Evolutionary conservation across 2,797 vertebrate species (phyloP), one percentile per base, ranked within the genome.

Genomic region (Mareca penelope): DNA sequence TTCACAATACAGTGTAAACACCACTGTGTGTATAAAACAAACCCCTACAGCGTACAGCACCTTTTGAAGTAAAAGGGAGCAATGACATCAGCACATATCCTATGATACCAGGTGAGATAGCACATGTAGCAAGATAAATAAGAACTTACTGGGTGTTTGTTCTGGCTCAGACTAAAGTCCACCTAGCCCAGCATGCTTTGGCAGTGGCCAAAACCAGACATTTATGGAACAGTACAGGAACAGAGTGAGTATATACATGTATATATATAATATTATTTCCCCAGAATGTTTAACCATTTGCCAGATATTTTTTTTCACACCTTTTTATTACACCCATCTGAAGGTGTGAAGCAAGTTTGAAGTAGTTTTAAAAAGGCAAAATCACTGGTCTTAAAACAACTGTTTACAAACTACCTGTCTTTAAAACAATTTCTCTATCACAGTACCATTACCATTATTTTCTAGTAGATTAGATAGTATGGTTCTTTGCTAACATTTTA

Each of bases 11-110:
- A 39, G 24, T 37, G 15, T 65, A 44, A 48, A 31, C 15, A 44
- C 29, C 6, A 9, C 37, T 84, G 35, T 81, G 67, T 28, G 3
- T 77, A 9, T 35, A 50, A 33, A 9, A 6, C 73, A 63, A 71
- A 46, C 4, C 12, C 65, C 7, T 4, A 4, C 12, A 59, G 31
- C 2, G 0, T 4, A 39, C n/a, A 52, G 23, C 73, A 35, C 28
- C 33, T 68, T 48, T 39, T 40, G 19, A 33, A 63, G n/a, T 10
- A 12, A 28, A 52, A 35, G 24, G 42, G 53, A 80, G 6, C 40
- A 46, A 31, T 16, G 40, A 46, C 48, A 73, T 48, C 26, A 69
- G 56, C 60, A 50, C 9, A 7, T 39, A 6, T 7, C 24, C 76
- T 16, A 7, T 40, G n/a, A 10, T 80, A 22, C 52, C 37, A 40